These are phyloP conservation scores for Nasua narica DNA, from an alignment of 2,797 vertebrate genomes.

Conservation along the genomic window DNA sequence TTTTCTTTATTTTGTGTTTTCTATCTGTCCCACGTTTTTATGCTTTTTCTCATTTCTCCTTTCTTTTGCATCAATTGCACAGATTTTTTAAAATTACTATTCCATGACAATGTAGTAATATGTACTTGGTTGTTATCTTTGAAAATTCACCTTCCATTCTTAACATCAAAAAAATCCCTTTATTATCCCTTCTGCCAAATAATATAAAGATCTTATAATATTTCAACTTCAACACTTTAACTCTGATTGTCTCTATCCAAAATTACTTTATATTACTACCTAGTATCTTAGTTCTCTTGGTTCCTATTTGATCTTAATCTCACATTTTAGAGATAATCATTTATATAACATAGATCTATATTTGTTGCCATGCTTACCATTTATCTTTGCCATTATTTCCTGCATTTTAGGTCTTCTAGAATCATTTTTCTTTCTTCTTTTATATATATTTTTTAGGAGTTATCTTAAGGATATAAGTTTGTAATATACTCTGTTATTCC, in stretches of 20 bases:
- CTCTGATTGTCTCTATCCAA: background rate
- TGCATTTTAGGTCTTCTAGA: background rate
- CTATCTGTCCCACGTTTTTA: background rate
- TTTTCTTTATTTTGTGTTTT: constrained; percentile 31
- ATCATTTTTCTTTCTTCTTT: background rate
- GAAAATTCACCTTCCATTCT: background rate
- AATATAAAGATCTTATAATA: background rate
- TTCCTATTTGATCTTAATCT: background rate
- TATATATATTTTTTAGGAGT: background rate
- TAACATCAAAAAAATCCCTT: background rate
- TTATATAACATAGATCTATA: background rate
- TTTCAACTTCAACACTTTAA: background rate
- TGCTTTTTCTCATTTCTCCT: background rate
- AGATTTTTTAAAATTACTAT: background rate
- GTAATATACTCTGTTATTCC: background rate
- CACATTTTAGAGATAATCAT: background rate
- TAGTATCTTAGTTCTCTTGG: background rate
- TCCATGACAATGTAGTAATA: background rate
- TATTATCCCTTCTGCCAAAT: background rate
- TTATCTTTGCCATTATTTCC: background rate
- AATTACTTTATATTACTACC: background rate
- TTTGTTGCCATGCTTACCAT: background rate
- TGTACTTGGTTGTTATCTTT: background rate
- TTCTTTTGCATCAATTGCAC: background rate
- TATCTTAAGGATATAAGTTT: background rate